These are phyloP conservation scores for Calycopis cecrops DNA, from an alignment of 1,140 invertebrate genomes.

Conservation along the genomic window DNA sequence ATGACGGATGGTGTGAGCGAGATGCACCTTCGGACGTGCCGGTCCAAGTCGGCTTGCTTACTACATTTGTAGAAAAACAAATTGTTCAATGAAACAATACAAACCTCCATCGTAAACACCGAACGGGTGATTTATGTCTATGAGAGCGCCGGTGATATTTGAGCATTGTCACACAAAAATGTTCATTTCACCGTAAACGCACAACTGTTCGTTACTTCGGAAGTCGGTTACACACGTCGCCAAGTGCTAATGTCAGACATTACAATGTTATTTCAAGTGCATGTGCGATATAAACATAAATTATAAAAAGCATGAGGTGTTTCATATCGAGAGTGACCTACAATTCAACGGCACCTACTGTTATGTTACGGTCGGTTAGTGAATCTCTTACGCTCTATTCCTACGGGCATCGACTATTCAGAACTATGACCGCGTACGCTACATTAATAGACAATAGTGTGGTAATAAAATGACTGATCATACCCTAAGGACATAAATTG, in stretches of 20 bases:
- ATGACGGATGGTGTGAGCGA: too few relatives aligned
- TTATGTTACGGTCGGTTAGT: conserved; percentile 62
- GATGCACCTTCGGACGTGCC: too few relatives aligned
- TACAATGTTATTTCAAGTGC: conserved; percentile 34
- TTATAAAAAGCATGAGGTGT: conserved; percentile 25
- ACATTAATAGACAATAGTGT: background rate
- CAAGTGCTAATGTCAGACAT: conserved; percentile 28
- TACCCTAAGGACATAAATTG: too few relatives aligned
- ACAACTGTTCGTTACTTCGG: conserved; percentile 30
- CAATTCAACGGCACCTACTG: conserved; percentile 47
- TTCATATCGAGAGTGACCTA: conserved; percentile 42
- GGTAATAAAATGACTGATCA: background rate
- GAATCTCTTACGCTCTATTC: conserved; percentile 40
- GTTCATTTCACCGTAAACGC: conserved; percentile 58
- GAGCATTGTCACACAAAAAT: conserved; percentile 71
- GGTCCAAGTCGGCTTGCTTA: too few relatives aligned
- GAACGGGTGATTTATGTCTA: conserved; percentile 67
- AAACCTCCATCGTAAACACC: conserved; percentile 71
- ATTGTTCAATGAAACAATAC: conserved; percentile 23
- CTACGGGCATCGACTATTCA: conserved; percentile 1
- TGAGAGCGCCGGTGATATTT: conserved; percentile 71
- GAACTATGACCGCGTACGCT: conserved; percentile 4
- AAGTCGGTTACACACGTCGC: conserved; percentile 32
- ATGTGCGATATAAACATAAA: conserved; percentile 26
- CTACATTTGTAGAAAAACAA: conserved; percentile 11